Conservation (phyloP, 2,797 vertebrate species). For the Helarctos malayanus region DNA sequence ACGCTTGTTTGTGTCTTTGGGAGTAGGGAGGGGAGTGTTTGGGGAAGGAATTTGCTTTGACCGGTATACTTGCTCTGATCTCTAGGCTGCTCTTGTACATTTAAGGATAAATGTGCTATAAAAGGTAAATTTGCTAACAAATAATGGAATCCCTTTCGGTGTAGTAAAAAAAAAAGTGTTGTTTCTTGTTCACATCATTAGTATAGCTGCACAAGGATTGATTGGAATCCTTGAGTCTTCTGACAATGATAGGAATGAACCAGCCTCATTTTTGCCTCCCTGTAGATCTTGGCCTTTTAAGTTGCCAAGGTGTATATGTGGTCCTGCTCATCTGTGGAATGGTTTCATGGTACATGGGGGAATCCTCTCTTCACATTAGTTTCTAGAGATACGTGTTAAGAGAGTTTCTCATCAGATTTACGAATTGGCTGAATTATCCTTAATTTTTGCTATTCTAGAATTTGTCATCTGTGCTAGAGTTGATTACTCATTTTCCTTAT, state of each 20-base stretch:
- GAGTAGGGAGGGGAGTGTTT: background rate
- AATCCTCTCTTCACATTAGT: background rate
- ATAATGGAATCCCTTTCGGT: background rate
- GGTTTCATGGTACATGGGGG: background rate
- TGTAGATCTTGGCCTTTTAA: background rate
- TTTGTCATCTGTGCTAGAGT: background rate
- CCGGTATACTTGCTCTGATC: background rate
- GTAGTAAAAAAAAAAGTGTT: background rate
- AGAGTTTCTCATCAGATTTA: background rate
- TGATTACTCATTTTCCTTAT: background rate
- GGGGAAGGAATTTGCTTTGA: background rate
- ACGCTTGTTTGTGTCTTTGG: background rate
- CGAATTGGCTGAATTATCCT: background rate
- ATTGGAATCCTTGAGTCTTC: background rate
- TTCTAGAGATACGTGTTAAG: background rate
- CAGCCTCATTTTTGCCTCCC: background rate
- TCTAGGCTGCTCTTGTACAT: background rate
- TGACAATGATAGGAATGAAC: background rate
- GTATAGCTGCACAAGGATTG: background rate
- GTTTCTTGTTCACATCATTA: background rate
- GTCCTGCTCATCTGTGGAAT: background rate
- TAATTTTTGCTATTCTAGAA: conserved; percentile 40
- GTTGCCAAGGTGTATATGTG: background rate
- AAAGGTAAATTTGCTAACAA: background rate
- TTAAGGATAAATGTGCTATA: background rate